phyloP scores from a whole-genome alignment of 2,797 vertebrate species.

The Microcaecilia unicolor region DNA sequence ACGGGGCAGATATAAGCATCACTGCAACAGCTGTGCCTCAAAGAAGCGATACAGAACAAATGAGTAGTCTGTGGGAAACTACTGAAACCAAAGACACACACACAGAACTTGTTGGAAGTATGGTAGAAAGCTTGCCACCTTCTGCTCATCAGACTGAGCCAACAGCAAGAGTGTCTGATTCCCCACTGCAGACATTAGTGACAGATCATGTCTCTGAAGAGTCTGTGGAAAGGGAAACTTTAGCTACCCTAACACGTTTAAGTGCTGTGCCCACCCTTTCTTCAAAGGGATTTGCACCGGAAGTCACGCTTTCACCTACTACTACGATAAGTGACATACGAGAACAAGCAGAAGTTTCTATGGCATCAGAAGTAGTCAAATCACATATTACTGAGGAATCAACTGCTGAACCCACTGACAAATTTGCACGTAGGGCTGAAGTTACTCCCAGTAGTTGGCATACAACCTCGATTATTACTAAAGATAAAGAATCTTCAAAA shows the following conservation, averaged over 20 bases:
- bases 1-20: slow-evolving; percentile 25
- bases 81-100: slow-evolving; percentile 13
- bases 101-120: slow-evolving; percentile 28
- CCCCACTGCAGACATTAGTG: slow-evolving; percentile 10
- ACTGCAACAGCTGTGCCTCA: slow-evolving; percentile 7
- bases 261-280: slow-evolving; percentile 17
- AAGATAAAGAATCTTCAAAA: slow-evolving; percentile 23
- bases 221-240: slow-evolving; percentile 23
- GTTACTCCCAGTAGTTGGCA: slow-evolving; percentile 37
- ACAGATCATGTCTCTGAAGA: slow-evolving; percentile 16
- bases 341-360: slow-evolving; percentile 26
- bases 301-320: no score
- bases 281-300: not conserved
- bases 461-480: slow-evolving; percentile 33
- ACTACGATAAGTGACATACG: not conserved
- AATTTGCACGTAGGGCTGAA: slow-evolving; percentile 17
- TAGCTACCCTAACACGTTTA: slow-evolving; percentile 17
- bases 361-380: slow-evolving; percentile 46
- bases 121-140: not conserved
- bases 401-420: not conserved
- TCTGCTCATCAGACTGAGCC: slow-evolving; percentile 36
- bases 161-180: slow-evolving; percentile 48
- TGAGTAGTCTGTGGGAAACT: slow-evolving; percentile 27
- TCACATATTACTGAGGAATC: slow-evolving; percentile 40
- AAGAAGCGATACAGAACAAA: not conserved